Base-by-base conservation (phyloP, 2,888 invertebrate genomes). In the Troilus luridus region DNA sequence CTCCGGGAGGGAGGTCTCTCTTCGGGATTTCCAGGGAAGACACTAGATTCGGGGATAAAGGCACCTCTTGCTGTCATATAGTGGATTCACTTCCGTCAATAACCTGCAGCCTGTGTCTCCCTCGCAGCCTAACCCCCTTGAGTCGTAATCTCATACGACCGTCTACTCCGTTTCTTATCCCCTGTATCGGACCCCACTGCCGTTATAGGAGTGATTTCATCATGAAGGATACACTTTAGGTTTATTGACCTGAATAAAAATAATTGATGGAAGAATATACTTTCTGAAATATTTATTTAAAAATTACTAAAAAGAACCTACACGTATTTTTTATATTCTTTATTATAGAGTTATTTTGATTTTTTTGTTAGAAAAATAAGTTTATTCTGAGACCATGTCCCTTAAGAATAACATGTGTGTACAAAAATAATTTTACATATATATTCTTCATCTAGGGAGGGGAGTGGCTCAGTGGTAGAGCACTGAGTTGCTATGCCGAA, bases 1-100 rank as follows among this genome's bases (percentile, higher is more conserved):
- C 56, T 58, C 85, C 85, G n/a, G 3, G 54, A 54, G 41, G 81
- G 8, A 41, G 81, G 54, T 81, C 8, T 85, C 56, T n/a, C 56
- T 85, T 56, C 85, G 56, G 56, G 85, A 85, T 85, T 56, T 85
- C 85, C 85, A 54, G 85, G 7, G n/a, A 14, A 85, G 56, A 85
- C 56, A 56, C 85, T 58, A 54, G 56, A 1, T 27, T 11, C 12
- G 0, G 56, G n/a, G 17, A 77, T 77, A 77, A 77, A 77, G 72
- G 72, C 72, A 77, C 72, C 72, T 41, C 72, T 41, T 12, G 24
- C 67, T 77, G 72, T 77, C 72, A 77, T 77, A 77, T 77, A 77
- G 27, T 8, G 72, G 72, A 9, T 7, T 41, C 72, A 77, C 72
- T 77, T 77, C 72, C 41, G 72, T 77, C 72, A 77, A 77, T 77